phyloP scores from a whole-genome alignment of 2,888 invertebrate species.

The Athripsodes cinereus region DNA sequence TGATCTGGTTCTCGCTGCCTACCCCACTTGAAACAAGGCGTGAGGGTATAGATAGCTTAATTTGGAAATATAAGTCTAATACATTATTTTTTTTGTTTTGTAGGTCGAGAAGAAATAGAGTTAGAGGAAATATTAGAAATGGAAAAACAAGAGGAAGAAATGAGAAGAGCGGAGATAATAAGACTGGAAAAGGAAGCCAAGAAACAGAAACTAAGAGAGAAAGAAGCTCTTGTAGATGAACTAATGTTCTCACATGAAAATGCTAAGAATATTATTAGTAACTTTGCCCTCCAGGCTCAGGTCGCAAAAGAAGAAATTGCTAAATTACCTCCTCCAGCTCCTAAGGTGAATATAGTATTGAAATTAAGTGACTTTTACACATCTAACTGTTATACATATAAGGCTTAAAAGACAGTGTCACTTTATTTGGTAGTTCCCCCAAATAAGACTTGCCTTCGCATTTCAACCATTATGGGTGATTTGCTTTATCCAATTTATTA shows the following conservation, averaged over 20 bases:
- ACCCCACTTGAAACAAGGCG: too few relatives aligned
- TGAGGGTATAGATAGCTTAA: too few relatives aligned
- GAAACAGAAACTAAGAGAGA: conserved; percentile 76
- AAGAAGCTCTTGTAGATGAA: conserved; percentile 91
- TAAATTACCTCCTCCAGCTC: conserved; percentile 40
- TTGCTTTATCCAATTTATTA: too few relatives aligned
- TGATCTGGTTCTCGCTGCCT: too few relatives aligned
- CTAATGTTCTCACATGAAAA: conserved; percentile 89
- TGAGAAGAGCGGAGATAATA: conserved; percentile 63
- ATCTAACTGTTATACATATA: too few relatives aligned
- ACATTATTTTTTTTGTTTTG: too few relatives aligned
- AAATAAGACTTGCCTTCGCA: too few relatives aligned
- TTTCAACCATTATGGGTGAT: too few relatives aligned
- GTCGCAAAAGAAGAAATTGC: conserved; percentile 59
- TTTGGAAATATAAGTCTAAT: too few relatives aligned
- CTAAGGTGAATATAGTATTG: conserved; percentile 40
- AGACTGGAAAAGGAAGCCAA: conserved; percentile 65
- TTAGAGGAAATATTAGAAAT: conserved; percentile 78
- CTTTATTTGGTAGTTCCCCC: too few relatives aligned
- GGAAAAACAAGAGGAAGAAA: conserved; percentile 72
- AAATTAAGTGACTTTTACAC: too few relatives aligned
- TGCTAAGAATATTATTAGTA: conserved; percentile 80
- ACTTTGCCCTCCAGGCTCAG: conserved; percentile 66
- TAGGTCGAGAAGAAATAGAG: conserved; percentile 75
- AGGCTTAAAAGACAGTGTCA: too few relatives aligned